Evolutionary conservation across 2,113 vertebrate species (phyloP).

Genomic region (Herpetotheres cachinnans): DNA sequence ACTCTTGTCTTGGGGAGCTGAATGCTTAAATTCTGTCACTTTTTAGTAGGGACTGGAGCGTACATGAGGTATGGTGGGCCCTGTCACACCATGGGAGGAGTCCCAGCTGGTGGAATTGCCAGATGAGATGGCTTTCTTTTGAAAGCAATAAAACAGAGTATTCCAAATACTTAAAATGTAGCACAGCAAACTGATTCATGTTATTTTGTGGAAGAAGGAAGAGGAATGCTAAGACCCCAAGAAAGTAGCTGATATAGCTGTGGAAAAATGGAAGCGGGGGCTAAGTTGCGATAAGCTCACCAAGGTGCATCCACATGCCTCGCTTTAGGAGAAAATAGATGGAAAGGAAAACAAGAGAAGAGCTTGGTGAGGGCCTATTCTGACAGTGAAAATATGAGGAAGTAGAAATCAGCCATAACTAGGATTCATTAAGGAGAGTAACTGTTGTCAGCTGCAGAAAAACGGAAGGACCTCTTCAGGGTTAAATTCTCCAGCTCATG

Average conservation of each 20-base stretch:
- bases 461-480: not conserved
- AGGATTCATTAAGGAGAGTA: not conserved
- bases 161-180: not conserved
- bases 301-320: not conserved
- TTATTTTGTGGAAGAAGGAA: not conserved
- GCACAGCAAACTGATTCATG: not conserved
- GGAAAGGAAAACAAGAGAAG: not conserved
- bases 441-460: not conserved
- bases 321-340: not conserved
- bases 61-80: not conserved
- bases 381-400: not conserved
- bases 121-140: not conserved
- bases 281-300: not conserved
- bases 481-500: not conserved
- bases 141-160: not conserved
- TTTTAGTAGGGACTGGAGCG: accelerated
- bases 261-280: not conserved
- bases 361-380: not conserved
- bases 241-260: not conserved
- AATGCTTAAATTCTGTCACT: not conserved
- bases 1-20: not conserved
- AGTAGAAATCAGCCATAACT: not conserved
- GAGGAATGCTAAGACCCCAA: not conserved
- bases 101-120: not conserved
- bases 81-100: not conserved